phyloP scores from a whole-genome alignment of 1,140 invertebrate species.

The Drosophila pseudoananassae region DNA sequence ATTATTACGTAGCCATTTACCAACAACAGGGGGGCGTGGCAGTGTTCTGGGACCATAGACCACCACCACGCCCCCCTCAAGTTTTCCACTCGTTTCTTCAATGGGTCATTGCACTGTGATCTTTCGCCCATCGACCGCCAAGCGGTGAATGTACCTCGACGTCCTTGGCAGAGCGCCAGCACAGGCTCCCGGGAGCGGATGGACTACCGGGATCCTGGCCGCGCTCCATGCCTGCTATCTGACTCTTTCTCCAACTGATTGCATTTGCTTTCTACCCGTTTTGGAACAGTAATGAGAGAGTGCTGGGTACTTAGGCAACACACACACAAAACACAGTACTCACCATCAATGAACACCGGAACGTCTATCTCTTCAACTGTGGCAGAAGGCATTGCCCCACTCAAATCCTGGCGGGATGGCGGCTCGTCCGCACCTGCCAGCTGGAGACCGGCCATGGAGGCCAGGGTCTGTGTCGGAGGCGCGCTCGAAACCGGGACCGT shows the following conservation, averaged over 20 bases:
- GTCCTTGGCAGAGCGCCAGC: constrained; percentile 60
- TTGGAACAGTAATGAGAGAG: constrained; percentile 76
- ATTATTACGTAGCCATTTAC: constrained; percentile 44
- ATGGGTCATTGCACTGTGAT: constrained; percentile 82
- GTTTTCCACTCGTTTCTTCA: constrained; percentile 52
- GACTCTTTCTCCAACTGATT: constrained; percentile 80
- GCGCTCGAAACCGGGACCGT: constrained; percentile 71
- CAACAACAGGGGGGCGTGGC: constrained; percentile 7
- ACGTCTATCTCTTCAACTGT: constrained; percentile 84
- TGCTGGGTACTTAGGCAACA: constrained; percentile 78
- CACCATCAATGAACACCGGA: constrained; percentile 84
- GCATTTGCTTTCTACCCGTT: constrained; percentile 22
- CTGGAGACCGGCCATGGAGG: constrained; percentile 81
- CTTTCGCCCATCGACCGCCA: constrained; percentile 55
- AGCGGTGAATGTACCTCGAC: constrained; percentile 77
- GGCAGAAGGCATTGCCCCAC: constrained; percentile 84
- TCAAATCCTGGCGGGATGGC: constrained; percentile 76
- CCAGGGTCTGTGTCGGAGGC: constrained; percentile 71
- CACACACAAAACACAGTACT: constrained; percentile 83
- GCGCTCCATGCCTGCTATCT: constrained; percentile 67
- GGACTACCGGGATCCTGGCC: constrained; percentile 2
- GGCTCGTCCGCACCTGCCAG: constrained; percentile 78
- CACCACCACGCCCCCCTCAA: constrained; percentile 3
- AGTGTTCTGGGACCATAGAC: neutral
- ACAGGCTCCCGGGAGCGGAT: neutral